A percentile compares a stretch with the other conserved stretches of the same genome.
These are phyloP conservation scores for Mirza zaza DNA, from an alignment of 2,113 vertebrate genomes.

Conservation along the genomic window DNA sequence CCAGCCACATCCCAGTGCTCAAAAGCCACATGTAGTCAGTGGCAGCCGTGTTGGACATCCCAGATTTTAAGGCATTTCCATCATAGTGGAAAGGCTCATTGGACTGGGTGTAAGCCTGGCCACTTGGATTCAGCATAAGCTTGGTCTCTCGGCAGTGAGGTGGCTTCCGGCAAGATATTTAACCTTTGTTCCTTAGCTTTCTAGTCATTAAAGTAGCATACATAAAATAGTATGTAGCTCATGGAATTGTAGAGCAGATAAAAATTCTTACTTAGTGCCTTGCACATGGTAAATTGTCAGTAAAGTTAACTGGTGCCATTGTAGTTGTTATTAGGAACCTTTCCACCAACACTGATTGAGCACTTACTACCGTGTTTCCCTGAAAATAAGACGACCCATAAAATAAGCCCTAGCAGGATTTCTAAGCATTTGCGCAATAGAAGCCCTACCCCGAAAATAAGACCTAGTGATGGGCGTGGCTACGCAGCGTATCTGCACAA, in stretches of 20 bases:
- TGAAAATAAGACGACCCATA: too few relatives aligned
- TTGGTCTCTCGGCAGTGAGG: not conserved
- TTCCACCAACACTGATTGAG: not conserved
- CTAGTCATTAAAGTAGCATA: not conserved
- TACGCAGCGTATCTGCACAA: too few relatives aligned
- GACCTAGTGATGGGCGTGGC: too few relatives aligned
- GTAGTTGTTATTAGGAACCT: not conserved
- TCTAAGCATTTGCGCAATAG: too few relatives aligned
- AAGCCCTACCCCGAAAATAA: too few relatives aligned
- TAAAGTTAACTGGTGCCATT: not conserved
- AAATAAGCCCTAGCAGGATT: too few relatives aligned
- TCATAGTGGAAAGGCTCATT: not conserved
- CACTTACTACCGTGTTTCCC: not conserved
- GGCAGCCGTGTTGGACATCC: not conserved
- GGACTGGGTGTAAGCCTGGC: not conserved
- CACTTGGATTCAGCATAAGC: not conserved
- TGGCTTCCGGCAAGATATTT: not conserved
- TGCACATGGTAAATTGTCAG: not conserved
- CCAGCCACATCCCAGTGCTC: not conserved
- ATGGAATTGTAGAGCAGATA: not conserved
- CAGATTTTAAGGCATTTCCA: not conserved
- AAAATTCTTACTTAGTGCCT: not conserved
- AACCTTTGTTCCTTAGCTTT: not conserved
- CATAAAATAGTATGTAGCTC: not conserved
- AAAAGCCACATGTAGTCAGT: not conserved